Conservation (phyloP, 2,113 vertebrate genomes). For the Myiagra hebetior region DNA sequence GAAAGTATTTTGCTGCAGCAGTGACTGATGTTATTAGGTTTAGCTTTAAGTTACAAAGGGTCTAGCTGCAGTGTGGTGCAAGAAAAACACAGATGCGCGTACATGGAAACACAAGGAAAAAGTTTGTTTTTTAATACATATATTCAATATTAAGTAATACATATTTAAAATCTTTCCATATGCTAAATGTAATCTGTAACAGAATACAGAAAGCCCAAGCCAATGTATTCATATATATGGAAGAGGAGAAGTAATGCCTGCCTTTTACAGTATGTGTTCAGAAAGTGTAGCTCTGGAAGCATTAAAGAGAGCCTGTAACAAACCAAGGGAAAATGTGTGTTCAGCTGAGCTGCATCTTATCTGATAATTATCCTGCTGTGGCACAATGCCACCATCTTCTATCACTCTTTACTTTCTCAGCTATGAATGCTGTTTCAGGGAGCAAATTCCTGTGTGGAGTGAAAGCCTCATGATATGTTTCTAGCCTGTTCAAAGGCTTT, state of each 20-base stretch:
- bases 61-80: not conserved
- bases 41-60: not conserved
- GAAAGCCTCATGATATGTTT: not conserved
- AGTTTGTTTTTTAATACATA: not conserved
- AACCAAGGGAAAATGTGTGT: not conserved
- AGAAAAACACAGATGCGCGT: not conserved
- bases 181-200: not conserved
- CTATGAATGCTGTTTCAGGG: not conserved
- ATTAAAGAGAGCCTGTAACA: not conserved
- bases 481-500: not conserved
- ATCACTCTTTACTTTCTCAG: not conserved
- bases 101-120: not conserved
- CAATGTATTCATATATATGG: not conserved
- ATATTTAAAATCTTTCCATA: not conserved
- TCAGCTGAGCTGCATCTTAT: not conserved
- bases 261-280: not conserved
- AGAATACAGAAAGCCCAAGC: not conserved
- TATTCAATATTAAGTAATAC: not conserved
- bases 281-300: not conserved
- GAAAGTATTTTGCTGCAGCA: slow-evolving; percentile 6
- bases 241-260: not conserved
- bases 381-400: not conserved
- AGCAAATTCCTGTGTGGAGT: not conserved
- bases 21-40: slow-evolving; percentile 3
- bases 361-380: not conserved